These are phyloP conservation scores for Pseudomyrmex flavicornis DNA, from an alignment of 1,140 invertebrate species.

Conservation along the genomic window DNA sequence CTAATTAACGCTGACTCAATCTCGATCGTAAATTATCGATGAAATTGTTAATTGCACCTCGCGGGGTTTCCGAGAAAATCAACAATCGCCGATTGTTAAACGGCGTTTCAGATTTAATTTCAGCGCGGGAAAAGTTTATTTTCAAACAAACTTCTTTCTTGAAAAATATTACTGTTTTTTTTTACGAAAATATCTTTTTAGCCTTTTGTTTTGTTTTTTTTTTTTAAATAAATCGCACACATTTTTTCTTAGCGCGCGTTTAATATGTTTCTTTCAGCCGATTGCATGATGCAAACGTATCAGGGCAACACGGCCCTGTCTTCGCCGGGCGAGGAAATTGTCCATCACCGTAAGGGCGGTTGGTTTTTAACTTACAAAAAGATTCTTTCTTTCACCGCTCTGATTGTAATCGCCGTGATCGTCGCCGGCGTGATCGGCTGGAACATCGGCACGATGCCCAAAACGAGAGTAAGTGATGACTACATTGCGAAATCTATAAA, in stretches of 20 bases:
- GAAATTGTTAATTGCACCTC: background rate
- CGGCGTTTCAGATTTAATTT: background rate
- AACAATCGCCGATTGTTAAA: background rate
- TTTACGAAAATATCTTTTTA: background rate
- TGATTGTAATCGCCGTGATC: conserved; percentile 72
- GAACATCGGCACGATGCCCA: conserved; percentile 70
- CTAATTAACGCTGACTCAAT: background rate
- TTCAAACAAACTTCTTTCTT: background rate
- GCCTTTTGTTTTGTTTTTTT: background rate
- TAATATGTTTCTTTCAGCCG: conserved; percentile 72
- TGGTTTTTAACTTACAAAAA: conserved; percentile 80
- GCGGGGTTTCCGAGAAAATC: background rate
- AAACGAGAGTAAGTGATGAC: conserved; percentile 69
- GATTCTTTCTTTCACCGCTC: conserved; percentile 69
- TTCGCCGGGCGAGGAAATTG: conserved; percentile 71
- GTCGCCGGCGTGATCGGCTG: conserved; percentile 76
- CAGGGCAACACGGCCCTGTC: conserved; percentile 58
- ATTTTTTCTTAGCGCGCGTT: conserved; percentile 11
- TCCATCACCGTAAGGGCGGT: conserved; percentile 76
- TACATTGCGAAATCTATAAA: background rate
- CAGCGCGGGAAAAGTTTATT: background rate
- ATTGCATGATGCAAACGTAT: conserved; percentile 75
- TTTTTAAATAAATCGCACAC: background rate
- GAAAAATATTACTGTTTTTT: background rate
- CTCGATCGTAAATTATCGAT: background rate